Evolutionary conservation across 30 jellyfish, hydroid and myxozoan species (phyloP), one percentile per base, ranked within the genome.

Genomic region (Morbakka virulenta): DNA sequence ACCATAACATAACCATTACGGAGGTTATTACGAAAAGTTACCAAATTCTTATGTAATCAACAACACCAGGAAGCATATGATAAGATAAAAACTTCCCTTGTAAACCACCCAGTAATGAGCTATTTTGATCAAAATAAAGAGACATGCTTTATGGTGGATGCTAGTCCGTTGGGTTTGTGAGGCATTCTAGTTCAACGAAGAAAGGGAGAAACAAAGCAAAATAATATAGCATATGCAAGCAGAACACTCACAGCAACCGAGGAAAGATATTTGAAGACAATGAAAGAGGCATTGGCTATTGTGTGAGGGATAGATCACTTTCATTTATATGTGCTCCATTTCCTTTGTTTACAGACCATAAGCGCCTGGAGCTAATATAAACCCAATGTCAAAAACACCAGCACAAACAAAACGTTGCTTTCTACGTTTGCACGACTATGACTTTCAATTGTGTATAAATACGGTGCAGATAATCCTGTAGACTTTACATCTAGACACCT

Each of bases 111-210:
- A 6, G 57, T 41, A 41, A 41, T 41, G 57, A 41, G 57, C 57
- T 41, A 41, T 41, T 41, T 41, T 17, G 57, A 41, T 41, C 13
- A 9, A 9, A 6, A 9, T 6, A 41, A 41, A 17, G 57, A 41
- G 17, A 41, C 57, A 41, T 17, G 17, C 13, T 6, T 41, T 17
- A 9, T 41, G 57, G 57, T 41, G 13, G 57, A 41, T 41, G 57
- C 57, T 6, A 17, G 57, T 41, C 57, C 57, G 17, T 9, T 41
- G 9, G 57, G 57, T 17, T 41, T 17, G 17, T 41, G 9, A 6
- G 86, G 85, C 69, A 74, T 74, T 14, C 22, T 74, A 74, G 85
- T 86, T 9, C 87, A 76, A 76, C n/a, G n/a, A n/a, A n/a, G n/a
- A n/a, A n/a, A n/a, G 57, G 13, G 13, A 41, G 9, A 6, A 9